phyloP scores from a whole-genome alignment of 2,797 vertebrate genomes.

The Anas bernieri region DNA sequence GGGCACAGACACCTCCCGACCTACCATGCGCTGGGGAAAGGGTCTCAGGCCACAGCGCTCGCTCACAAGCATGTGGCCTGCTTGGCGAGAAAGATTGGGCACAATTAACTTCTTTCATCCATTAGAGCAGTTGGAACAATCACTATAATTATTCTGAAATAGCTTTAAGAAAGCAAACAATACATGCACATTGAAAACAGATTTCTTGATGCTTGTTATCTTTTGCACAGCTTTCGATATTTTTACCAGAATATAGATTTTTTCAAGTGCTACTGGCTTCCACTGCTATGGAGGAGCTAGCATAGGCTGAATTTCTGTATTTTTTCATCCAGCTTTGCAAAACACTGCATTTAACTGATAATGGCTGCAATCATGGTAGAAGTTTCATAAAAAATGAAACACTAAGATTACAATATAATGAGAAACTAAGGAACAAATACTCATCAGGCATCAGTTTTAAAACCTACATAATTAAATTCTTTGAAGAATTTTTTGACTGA shows the following conservation, averaged over 20 bases:
- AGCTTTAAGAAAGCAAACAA: neutral
- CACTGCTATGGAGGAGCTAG: neutral
- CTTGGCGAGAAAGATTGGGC: neutral
- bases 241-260: neutral
- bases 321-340: constrained; percentile 1
- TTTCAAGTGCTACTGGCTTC: neutral
- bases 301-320: neutral
- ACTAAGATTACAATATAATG: neutral
- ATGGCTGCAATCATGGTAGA: neutral
- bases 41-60: neutral
- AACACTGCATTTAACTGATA: constrained; percentile 3
- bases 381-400: neutral
- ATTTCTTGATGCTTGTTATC: neutral
- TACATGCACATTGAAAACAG: neutral
- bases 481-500: neutral
- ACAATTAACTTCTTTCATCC: neutral
- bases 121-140: neutral
- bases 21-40: neutral
- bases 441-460: neutral
- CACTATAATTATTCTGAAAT: neutral
- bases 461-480: neutral
- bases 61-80: neutral
- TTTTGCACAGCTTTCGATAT: neutral
- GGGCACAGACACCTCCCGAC: neutral
- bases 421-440: constrained; percentile 2